Base-by-base conservation (phyloP, 2,888 invertebrate genomes). In the Lycocerus yunnanus region DNA sequence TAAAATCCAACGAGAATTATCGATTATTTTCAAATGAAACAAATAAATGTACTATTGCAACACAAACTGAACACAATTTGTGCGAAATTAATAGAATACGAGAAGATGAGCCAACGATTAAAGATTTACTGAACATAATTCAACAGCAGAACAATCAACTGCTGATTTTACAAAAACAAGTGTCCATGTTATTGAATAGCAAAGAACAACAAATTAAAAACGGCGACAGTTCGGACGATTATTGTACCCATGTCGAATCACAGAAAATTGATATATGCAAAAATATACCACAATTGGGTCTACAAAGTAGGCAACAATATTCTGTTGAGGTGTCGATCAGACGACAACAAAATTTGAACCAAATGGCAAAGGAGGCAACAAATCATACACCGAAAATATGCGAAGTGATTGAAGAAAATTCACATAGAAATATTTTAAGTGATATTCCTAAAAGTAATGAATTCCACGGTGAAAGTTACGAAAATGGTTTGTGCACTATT, bases 131-230 rank as follows among this genome's bases (percentile, higher is more conserved):
- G 76, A 89, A 91, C 83, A 90, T 93, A 74, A 91, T 93, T 61
- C 90, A 92, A 82, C 88, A 90, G 71, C 93, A 93, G 84, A 93
- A 91, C 85, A 91, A 92, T 79, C 93, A 93, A 82, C 85, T 93
- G 20, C 89, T 91, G 81, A 81, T 89, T 70, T 84, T 93, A 24
- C 92, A 93, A 83, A 89, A 89, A 71, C 92, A 92, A 84, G 90
- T 93, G 0, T 90, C 92, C 77, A 89, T 89, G 78, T 87, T 93
- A 15, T 77, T 90, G 58, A 84, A 85, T 78, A 82, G 80, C 27
- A 81, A 82, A 68, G 79, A 83, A 68, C 82, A 82, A 63, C 83
- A 82, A 71, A 80, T 80, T 67, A 78, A 78, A 77, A 15, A 77
- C 74, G 68, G 71, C 13, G 20, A 66, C 14, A 61, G 66, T 18